Conservation (phyloP, 2,797 vertebrate species). For the Neoniphon sammara region DNA sequence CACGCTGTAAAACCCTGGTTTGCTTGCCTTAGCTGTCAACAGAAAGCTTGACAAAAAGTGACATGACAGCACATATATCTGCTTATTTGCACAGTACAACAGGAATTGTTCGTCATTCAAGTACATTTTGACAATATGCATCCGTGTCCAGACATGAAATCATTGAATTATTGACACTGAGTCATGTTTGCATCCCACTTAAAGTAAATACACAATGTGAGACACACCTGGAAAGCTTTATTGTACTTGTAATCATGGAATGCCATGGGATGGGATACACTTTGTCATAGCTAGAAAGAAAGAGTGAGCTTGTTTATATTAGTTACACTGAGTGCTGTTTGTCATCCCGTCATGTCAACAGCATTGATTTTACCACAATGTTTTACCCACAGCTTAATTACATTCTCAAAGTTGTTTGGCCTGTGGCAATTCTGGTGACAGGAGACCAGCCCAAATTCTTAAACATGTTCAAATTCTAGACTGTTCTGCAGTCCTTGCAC, state of each 20-base stretch:
- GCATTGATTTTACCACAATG: neutral
- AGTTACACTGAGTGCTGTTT: neutral
- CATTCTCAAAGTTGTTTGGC: constrained; percentile 9
- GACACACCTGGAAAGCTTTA: neutral
- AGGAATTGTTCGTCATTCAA: constrained; percentile 18
- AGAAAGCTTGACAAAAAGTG: constrained; percentile 1
- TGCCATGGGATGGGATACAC: too few relatives aligned
- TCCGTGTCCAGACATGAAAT: constrained; percentile 6
- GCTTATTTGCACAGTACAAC: neutral
- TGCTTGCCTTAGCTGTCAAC: constrained; percentile 15
- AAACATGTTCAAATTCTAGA: neutral
- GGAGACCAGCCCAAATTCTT: neutral
- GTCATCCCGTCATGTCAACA: neutral
- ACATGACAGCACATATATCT: neutral
- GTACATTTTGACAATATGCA: constrained; percentile 5
- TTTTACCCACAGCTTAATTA: neutral
- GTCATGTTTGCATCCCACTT: too few relatives aligned
- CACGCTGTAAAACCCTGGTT: constrained; percentile 19
- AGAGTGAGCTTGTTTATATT: neutral
- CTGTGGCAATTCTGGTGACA: constrained; percentile 7
- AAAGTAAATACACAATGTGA: neutral
- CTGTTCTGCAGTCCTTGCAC: constrained; percentile 2
- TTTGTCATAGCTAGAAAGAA: neutral
- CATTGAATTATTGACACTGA: too few relatives aligned
- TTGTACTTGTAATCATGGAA: too few relatives aligned